phyloP scores from a whole-genome alignment of 37 sponge, comb jelly and placozoan species.

The Cliona cf. orientalis region DNA sequence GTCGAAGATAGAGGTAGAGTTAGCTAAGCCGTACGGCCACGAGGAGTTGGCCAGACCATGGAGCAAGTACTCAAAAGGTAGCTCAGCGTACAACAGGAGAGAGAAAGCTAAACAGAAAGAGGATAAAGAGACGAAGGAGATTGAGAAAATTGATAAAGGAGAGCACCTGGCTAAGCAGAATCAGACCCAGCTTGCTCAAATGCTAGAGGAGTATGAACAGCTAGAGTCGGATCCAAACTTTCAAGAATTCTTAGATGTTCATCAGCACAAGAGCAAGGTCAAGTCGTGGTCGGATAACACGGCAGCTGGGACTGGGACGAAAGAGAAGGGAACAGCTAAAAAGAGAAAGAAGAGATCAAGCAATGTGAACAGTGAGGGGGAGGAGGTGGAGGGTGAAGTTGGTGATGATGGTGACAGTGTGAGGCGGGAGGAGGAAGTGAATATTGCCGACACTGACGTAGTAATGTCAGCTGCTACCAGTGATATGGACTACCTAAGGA shows the following conservation, averaged over 20 bases:
- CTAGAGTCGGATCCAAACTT: slow-evolving; percentile 82
- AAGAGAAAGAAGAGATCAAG: background rate
- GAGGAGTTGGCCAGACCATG: slow-evolving; percentile 79
- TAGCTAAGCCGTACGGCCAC: slow-evolving; percentile 84
- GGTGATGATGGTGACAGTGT: too few species aligned
- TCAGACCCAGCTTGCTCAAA: slow-evolving; percentile 15
- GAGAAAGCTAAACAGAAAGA: slow-evolving; percentile 15
- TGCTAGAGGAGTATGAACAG: slow-evolving; percentile 36
- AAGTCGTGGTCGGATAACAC: slow-evolving; percentile 78
- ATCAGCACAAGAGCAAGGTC: slow-evolving; percentile 56
- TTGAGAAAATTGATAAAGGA: background rate
- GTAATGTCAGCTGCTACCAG: background rate
- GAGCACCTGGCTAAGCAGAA: slow-evolving; percentile 5
- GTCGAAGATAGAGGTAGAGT: slow-evolving; percentile 83
- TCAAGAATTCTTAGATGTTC: slow-evolving; percentile 82
- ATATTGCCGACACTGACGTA: slow-evolving; percentile 25
- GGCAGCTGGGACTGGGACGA: background rate
- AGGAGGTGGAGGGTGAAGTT: background rate
- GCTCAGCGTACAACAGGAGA: slow-evolving; percentile 61
- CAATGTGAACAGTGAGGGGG: background rate
- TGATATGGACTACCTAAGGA: slow-evolving; percentile 67
- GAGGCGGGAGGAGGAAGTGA: slow-evolving; percentile 27
- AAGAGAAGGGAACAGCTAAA: background rate
- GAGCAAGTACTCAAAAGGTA: slow-evolving; percentile 91
- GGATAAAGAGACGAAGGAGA: slow-evolving; percentile 10